These are phyloP conservation scores for Champsocephalus esox DNA, from an alignment of 2,797 vertebrate genomes.

Conservation along the genomic window DNA sequence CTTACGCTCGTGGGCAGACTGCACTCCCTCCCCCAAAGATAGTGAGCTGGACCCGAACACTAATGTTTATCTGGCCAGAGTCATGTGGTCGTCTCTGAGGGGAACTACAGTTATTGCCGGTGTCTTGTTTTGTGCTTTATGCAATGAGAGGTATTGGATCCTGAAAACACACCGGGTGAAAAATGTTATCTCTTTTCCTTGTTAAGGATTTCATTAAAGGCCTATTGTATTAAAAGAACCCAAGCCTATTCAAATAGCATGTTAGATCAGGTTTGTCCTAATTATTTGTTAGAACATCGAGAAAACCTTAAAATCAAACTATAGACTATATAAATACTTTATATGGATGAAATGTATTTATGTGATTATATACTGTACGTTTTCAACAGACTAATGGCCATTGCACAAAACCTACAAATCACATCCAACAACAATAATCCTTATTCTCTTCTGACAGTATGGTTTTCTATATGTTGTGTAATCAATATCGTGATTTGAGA, in stretches of 20 bases:
- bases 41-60: neutral
- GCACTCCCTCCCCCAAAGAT: neutral
- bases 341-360: neutral
- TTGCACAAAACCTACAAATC: slow-evolving; percentile 1
- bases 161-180: neutral
- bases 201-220: slow-evolving; percentile 9
- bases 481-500: too few species aligned
- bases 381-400: neutral
- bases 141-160: neutral
- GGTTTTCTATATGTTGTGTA: too few species aligned
- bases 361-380: neutral
- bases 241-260: slow-evolving; percentile 7
- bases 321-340: neutral
- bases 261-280: slow-evolving; percentile 5
- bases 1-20: neutral
- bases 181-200: neutral
- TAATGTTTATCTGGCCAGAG: neutral
- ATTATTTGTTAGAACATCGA: neutral
- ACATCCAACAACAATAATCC: neutral
- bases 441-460: neutral
- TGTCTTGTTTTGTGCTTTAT: neutral
- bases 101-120: neutral
- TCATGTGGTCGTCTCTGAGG: neutral
- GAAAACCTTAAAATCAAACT: slow-evolving; percentile 7
- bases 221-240: neutral